Conservation (phyloP, 2,888 invertebrate genomes). For the Apamea monoglypha region DNA sequence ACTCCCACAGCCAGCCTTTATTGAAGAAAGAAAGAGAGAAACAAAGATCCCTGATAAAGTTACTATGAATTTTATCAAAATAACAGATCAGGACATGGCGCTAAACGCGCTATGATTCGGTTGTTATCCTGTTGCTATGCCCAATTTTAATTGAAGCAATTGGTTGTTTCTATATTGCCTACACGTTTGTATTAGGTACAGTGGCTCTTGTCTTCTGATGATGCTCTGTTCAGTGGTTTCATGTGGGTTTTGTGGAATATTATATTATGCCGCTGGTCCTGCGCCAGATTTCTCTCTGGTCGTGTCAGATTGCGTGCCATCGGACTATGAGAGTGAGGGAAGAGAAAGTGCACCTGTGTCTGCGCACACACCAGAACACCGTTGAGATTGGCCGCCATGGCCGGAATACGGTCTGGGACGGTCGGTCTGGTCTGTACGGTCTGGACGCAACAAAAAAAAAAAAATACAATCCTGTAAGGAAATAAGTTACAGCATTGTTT, state of each 20-base stretch:
- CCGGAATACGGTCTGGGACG: too few species aligned
- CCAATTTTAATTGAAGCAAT: conserved; percentile 40
- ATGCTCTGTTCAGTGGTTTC: too few species aligned
- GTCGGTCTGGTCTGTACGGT: too few species aligned
- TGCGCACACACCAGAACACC: too few species aligned
- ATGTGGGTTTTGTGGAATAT: background rate
- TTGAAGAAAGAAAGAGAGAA: conserved; percentile 23
- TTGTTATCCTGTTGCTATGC: conserved; percentile 43
- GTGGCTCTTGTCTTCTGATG: background rate
- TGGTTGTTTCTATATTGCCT: conserved; percentile 14
- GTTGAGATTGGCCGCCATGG: too few species aligned
- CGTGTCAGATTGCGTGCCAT: too few species aligned
- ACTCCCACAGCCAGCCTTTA: conserved; percentile 5
- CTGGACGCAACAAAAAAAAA: too few species aligned
- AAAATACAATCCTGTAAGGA: background rate
- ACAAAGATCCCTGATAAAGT: conserved; percentile 38
- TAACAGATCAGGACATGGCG: conserved; percentile 39
- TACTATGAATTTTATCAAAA: conserved; percentile 43
- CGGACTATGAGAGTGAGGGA: too few species aligned
- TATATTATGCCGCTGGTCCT: too few species aligned
- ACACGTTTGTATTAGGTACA: background rate
- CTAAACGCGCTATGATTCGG: conserved; percentile 13
- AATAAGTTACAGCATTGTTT: background rate
- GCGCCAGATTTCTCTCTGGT: background rate
- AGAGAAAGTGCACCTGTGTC: too few species aligned